These are phyloP conservation scores for Drosophila rubida DNA, from an alignment of 2,888 invertebrate genomes.

Conservation along the genomic window DNA sequence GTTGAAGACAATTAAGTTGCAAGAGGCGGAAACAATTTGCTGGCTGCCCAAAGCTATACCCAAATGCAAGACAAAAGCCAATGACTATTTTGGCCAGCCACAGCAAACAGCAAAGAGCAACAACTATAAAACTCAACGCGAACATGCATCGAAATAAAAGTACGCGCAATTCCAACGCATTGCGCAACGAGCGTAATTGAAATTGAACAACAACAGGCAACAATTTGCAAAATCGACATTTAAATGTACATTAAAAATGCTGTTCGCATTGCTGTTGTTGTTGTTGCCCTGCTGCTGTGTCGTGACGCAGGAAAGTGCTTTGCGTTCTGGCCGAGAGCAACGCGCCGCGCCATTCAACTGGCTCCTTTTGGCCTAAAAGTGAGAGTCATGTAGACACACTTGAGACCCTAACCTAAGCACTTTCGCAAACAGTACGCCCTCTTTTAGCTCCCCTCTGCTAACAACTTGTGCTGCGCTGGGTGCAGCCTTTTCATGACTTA, in stretches of 20 bases:
- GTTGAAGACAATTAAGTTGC: conserved; percentile 73
- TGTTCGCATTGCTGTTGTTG: conserved; percentile 31
- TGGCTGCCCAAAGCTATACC: conserved; percentile 39
- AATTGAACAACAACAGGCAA: conserved; percentile 62
- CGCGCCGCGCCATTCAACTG: neutral
- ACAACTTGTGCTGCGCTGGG: conserved; percentile 52
- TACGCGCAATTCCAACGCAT: conserved; percentile 77
- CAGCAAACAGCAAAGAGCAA: conserved; percentile 22
- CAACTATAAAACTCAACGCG: conserved; percentile 12
- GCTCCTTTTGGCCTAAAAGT: conserved; percentile 60
- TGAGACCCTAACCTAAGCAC: conserved; percentile 70
- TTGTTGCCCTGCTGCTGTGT: conserved; percentile 21
- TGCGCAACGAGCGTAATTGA: conserved; percentile 74
- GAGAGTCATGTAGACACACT: conserved; percentile 78
- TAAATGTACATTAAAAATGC: conserved; percentile 71
- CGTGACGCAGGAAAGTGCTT: conserved; percentile 60
- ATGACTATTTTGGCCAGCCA: conserved; percentile 60
- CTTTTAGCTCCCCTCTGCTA: conserved; percentile 47
- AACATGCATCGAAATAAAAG: conserved; percentile 25
- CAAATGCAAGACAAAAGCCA: conserved; percentile 55
- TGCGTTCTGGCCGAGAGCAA: conserved; percentile 49
- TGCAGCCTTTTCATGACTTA: conserved; percentile 75
- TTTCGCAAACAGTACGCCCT: conserved; percentile 59
- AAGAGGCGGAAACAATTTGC: conserved; percentile 78
- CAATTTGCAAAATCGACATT: conserved; percentile 78